A percentile compares a stretch with the other conserved stretches of the same genome.
Evolutionary conservation across 2,888 invertebrate species (phyloP).

Genomic region (Scaptomyza parva): DNA sequence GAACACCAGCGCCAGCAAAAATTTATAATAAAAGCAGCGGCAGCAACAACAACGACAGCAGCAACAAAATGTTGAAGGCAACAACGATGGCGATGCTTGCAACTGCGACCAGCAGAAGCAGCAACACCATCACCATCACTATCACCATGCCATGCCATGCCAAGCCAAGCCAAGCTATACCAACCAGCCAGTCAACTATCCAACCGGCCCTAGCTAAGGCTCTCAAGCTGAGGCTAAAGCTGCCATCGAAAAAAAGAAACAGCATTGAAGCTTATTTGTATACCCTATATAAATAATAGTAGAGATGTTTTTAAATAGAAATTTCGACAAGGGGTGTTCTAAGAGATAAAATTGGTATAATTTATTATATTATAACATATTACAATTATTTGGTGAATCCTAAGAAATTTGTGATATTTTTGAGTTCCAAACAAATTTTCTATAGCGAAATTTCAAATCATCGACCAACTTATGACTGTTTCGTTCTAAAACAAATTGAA

Average conservation of each 20-base stretch:
- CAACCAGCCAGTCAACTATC: conserved; percentile 64
- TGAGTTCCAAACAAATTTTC: neutral
- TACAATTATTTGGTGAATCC: too few species aligned
- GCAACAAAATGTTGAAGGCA: conserved; percentile 48
- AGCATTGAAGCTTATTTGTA: neutral
- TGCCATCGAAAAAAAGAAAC: neutral
- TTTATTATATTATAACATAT: too few species aligned
- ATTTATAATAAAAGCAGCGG: conserved; percentile 72
- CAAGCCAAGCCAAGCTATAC: conserved; percentile 35
- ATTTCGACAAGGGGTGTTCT: neutral
- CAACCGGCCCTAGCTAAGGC: conserved; percentile 40
- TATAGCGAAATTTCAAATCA: too few species aligned
- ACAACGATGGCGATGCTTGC: conserved; percentile 51
- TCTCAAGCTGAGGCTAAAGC: conserved; percentile 20
- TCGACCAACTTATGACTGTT: too few species aligned
- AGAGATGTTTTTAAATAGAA: neutral
- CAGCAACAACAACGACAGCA: conserved; percentile 48
- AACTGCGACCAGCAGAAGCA: conserved; percentile 52
- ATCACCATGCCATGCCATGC: conserved; percentile 3
- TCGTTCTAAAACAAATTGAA: too few species aligned
- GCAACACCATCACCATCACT: conserved; percentile 35
- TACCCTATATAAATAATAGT: conserved; percentile 22
- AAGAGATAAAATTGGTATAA: too few species aligned
- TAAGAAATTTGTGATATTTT: too few species aligned
- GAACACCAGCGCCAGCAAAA: conserved; percentile 63